phyloP scores from a whole-genome alignment of 2,113 vertebrate species.

The Ia io region DNA sequence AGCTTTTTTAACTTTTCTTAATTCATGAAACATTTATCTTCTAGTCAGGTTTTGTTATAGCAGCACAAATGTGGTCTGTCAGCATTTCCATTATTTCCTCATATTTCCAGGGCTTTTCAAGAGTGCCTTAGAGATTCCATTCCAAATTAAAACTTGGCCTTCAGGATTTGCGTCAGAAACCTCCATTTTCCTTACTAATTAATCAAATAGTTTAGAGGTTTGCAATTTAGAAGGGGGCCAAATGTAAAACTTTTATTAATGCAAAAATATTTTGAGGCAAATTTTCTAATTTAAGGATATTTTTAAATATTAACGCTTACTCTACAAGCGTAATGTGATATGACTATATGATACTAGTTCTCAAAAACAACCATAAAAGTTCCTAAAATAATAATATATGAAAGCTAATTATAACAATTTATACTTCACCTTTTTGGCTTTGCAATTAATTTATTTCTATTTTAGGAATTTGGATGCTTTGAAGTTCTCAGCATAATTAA shows the following conservation, averaged over 20 bases:
- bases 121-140: slow-evolving; percentile 75
- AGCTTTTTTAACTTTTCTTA: slow-evolving; percentile 79
- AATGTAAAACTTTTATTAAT: slow-evolving; percentile 36
- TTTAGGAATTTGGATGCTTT: slow-evolving; percentile 26
- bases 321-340: background rate
- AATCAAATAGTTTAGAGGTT: slow-evolving; percentile 68
- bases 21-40: slow-evolving; percentile 87
- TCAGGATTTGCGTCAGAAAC: slow-evolving; percentile 73
- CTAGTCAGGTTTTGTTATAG: slow-evolving; percentile 80
- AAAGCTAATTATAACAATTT: background rate
- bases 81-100: slow-evolving; percentile 79
- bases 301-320: background rate
- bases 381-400: slow-evolving; percentile 3
- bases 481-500: slow-evolving; percentile 17
- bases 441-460: slow-evolving; percentile 53
- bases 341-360: background rate
- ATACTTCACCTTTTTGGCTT: background rate
- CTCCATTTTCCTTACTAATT: slow-evolving; percentile 73
- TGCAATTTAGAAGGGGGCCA: slow-evolving; percentile 43
- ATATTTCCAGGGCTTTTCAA: slow-evolving; percentile 68
- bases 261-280: slow-evolving; percentile 18
- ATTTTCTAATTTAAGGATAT: background rate
- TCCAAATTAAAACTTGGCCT: slow-evolving; percentile 80
- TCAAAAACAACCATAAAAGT: background rate
- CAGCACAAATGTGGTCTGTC: slow-evolving; percentile 77